These are phyloP conservation scores for Peromyscus polionotus DNA, from an alignment of 2,113 vertebrate species.

Conservation along the genomic window DNA sequence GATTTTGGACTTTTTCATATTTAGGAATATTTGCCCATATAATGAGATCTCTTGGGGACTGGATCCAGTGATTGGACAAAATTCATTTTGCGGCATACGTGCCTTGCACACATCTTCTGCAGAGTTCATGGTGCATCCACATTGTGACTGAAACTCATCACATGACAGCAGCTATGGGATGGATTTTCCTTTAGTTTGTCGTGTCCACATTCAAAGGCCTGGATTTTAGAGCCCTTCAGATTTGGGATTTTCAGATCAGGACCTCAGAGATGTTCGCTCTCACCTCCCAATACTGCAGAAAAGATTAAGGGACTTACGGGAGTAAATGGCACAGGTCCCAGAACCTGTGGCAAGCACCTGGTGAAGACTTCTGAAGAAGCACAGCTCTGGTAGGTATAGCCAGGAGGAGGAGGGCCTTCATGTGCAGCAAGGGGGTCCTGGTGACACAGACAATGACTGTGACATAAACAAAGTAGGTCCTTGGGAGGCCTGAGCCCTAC, in stretches of 20 bases:
- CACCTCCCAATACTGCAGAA: not conserved
- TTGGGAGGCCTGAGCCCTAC: not conserved
- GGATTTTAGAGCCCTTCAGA: not conserved
- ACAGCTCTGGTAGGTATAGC: not conserved
- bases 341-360: not conserved
- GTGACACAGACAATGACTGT: not conserved
- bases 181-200: not conserved
- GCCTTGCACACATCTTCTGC: not conserved
- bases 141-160: not conserved
- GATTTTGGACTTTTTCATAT: not conserved
- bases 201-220: not conserved
- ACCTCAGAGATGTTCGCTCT: not conserved
- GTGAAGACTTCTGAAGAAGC: not conserved
- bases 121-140: not conserved
- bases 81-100: not conserved
- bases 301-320: not conserved
- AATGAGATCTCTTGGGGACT: not conserved
- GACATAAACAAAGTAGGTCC: not conserved
- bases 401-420: not conserved
- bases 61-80: not conserved
- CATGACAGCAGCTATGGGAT: not conserved
- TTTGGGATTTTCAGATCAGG: not conserved
- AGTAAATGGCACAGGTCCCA: not conserved
- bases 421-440: not conserved
- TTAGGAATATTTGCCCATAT: not conserved